Base-by-base conservation (phyloP, 1,140 invertebrate species). In the Zelostemma sp. region DNA sequence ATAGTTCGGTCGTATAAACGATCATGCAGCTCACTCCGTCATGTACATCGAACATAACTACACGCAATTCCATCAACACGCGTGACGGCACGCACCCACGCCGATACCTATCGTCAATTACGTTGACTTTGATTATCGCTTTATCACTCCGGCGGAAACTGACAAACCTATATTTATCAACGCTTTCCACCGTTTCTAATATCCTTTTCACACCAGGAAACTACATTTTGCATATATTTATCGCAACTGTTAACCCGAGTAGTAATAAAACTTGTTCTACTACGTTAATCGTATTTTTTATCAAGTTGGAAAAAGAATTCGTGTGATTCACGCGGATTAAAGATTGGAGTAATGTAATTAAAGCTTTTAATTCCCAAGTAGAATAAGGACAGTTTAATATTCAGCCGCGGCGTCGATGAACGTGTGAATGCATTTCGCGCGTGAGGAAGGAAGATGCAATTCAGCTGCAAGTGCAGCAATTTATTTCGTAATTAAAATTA, bases 21-120 rank as follows among this genome's bases (percentile, higher is more conserved):
- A n/a, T n/a, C n/a, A n/a, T n/a, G n/a, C n/a, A n/a, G n/a, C n/a
- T 46, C 35, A 33, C 47, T 38, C 45, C 28, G 12, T 38, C 21
- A 43, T 40, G 25, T 19, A 6, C 17, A 15, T 16, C 40, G 19
- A 63, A 19, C 56, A 73, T 76, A 75, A 75, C 64, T 68, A 66
- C 71, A 67, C 62, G 75, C 75, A 68, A 68, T 70, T 68, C 48
- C 55, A 73, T 57, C 62, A 50, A 63, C 56, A 73, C 31, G 66
- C 72, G 72, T 72, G 75, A 75, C 64, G 75, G 73, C 54, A 77
- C 67, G 75, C 68, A 72, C 62, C 65, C 62, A 58, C 60, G 41
- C 57, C 56, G 68, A 75, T 75, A 64, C 49, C 47, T 47, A 66
- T 65, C 64, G 62, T 62, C 33, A 50, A 68, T 75, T 68, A 35